Base-by-base conservation (phyloP, 2,797 vertebrate genomes). In the Margarornis squamiger region DNA sequence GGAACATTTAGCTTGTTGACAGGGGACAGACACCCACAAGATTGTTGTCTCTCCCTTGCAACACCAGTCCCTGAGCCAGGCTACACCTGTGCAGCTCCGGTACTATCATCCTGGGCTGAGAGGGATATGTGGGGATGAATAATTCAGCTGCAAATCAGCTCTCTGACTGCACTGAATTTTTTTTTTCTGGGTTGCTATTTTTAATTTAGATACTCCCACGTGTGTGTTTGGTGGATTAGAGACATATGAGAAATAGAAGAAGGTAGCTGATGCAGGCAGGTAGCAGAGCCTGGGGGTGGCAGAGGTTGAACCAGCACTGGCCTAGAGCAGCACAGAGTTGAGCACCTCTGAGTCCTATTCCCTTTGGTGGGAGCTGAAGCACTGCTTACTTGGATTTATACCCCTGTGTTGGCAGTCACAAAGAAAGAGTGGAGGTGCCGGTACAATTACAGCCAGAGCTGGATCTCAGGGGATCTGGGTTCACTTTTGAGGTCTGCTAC, bases 191-290 rank as follows among this genome's bases (percentile, higher is more conserved):
- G 32, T 70, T 93, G 61, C 94, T 96, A 94, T 95, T 96, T 95
- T 96, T 92, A 93, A 93, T 95, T 55, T 86, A 75, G 49, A 72
- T 94, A 92, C 93, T 94, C 92, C 95, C 85, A 94, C 92, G 3
- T 46, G 55, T 89, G 93, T 73, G 76, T 95, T 93, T 73, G 91
- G 89, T 91, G 77, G 86, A 83, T 93, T 86, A 90, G 36, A 95
- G 75, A 80, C 36, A 52, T 80, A 71, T 30, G 66, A 94, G 96
- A 78, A 95, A 72, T 6, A 75, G 57, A 70, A 92, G 94, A 84
- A 86, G 62, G 90, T 36, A 34, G 83, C 76, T 93, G 83, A 90
- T 2, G 32, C 86, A 89, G 83, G 67, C 94, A 95, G 95, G 94
- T 94, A 92, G 54, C 73, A 76, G 67, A 93, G 92, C 55, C 66